Evolutionary conservation across 2,888 invertebrate species (phyloP).

Genomic region (Dasypolia templi): DNA sequence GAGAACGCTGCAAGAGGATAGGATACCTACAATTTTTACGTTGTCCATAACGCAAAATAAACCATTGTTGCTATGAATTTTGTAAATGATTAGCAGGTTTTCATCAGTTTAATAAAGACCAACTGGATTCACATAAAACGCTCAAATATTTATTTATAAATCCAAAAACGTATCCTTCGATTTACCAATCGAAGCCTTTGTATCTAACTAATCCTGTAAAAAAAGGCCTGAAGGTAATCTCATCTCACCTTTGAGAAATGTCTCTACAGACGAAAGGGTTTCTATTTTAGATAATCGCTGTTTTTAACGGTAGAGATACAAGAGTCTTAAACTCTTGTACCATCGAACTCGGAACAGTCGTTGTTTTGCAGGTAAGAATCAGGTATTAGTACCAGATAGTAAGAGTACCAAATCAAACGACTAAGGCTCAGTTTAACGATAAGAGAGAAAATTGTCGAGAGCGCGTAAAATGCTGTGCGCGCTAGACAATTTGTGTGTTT

Average conservation of each 20-base stretch:
- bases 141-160: too few relatives aligned
- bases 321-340: neutral
- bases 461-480: neutral
- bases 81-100: neutral
- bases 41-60: too few relatives aligned
- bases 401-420: neutral
- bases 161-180: neutral
- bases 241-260: slow-evolving; percentile 1
- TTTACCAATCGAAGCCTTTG: neutral
- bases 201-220: neutral
- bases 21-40: too few relatives aligned
- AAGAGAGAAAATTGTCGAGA: neutral
- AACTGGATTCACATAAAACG: neutral
- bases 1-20: neutral
- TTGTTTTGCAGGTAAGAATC: neutral
- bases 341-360: neutral
- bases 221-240: neutral
- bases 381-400: neutral
- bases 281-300: slow-evolving; percentile 11
- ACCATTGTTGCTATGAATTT: neutral
- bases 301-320: slow-evolving; percentile 8
- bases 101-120: neutral
- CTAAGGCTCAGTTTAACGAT: neutral
- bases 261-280: slow-evolving; percentile 12
- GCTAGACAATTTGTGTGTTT: neutral